A percentile compares a stretch with the other conserved stretches of the same genome.
phyloP scores from a whole-genome alignment of 2,797 vertebrate genomes.

The Prunella strophiata region DNA sequence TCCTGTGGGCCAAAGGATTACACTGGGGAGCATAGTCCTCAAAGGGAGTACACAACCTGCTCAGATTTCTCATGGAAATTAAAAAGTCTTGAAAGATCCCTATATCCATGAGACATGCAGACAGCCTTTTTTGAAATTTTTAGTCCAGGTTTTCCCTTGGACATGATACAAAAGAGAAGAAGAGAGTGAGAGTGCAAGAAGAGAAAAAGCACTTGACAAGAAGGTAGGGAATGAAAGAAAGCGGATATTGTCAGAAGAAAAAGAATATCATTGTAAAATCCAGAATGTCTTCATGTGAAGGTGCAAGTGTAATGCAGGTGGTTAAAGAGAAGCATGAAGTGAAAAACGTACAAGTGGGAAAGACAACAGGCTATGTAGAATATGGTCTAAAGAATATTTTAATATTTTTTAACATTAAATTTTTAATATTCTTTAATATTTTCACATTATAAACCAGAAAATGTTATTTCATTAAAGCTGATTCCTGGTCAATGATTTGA shows the following conservation, averaged over 20 bases:
- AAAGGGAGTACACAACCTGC: neutral
- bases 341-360: neutral
- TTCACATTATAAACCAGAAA: neutral
- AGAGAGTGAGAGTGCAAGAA: neutral
- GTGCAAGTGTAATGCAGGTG: neutral
- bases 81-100: neutral
- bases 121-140: neutral
- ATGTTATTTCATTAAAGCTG: neutral
- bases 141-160: neutral
- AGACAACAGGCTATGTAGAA: neutral
- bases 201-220: neutral
- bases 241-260: neutral
- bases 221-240: neutral
- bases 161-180: neutral
- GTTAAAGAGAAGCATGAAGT: neutral
- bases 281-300: neutral
- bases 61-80: neutral
- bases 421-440: neutral
- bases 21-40: neutral
- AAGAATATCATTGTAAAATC: neutral
- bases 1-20: neutral
- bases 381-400: neutral
- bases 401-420: too few relatives aligned
- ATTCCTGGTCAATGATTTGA: neutral
- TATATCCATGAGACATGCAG: neutral